Percentiles rank a stretch among this genome's conserved stretches.
Evolutionary conservation across 1,140 invertebrate species (phyloP).

Genomic region (Caerostris darwini): DNA sequence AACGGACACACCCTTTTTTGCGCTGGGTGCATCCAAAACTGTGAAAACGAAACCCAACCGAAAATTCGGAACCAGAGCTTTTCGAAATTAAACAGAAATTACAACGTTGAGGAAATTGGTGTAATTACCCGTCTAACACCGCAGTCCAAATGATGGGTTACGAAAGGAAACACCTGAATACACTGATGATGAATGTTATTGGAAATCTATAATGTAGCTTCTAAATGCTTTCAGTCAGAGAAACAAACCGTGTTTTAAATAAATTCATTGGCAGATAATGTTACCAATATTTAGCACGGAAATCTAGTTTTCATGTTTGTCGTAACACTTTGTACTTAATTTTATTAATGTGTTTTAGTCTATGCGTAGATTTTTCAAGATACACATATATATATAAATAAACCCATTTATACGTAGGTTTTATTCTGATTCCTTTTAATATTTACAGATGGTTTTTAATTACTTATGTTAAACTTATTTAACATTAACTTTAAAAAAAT

Average conservation of each 20-base stretch:
- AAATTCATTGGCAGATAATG: background rate
- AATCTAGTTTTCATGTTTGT: too few relatives aligned
- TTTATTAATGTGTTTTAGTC: too few relatives aligned
- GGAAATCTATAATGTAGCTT: background rate
- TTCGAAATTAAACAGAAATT: constrained; percentile 40
- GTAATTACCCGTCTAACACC: constrained; percentile 32
- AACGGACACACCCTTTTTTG: constrained; percentile 41
- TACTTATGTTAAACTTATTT: too few relatives aligned
- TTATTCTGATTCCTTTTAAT: too few relatives aligned
- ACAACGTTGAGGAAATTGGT: background rate
- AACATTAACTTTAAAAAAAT: too few relatives aligned
- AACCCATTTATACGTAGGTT: too few relatives aligned
- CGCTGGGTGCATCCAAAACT: background rate
- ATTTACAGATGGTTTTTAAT: too few relatives aligned
- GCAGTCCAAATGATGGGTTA: constrained; percentile 3
- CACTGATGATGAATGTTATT: constrained; percentile 36
- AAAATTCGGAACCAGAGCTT: background rate
- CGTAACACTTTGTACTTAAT: too few relatives aligned
- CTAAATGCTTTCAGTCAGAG: background rate
- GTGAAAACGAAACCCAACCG: background rate
- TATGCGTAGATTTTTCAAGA: too few relatives aligned
- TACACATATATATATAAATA: too few relatives aligned
- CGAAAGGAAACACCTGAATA: constrained; percentile 26
- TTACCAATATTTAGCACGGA: background rate
- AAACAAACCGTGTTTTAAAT: background rate